Conservation (phyloP, 2,888 invertebrate species). For the Epinotia bilunana region DNA sequence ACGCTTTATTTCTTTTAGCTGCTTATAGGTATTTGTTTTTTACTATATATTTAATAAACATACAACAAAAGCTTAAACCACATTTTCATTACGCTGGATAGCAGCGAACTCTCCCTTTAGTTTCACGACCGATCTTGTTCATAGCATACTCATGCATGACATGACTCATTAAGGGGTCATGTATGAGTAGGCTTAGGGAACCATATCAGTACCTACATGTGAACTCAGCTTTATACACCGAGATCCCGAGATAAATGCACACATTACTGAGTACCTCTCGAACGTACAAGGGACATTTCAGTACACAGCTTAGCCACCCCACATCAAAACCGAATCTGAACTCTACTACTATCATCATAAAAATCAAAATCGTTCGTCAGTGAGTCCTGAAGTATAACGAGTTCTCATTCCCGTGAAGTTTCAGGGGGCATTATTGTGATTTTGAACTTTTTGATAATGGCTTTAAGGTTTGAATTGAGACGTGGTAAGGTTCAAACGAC, state of each 20-base stretch:
- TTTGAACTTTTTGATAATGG: background rate
- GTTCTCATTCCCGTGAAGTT: conserved; percentile 22
- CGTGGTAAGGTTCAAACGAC: conserved; percentile 18
- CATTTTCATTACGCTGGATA: too few relatives aligned
- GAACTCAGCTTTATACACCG: background rate
- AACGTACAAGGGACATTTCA: background rate
- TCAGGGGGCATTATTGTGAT: background rate
- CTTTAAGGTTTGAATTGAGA: conserved; percentile 1
- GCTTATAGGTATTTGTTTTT: too few relatives aligned
- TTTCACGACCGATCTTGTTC: too few relatives aligned
- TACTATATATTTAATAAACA: too few relatives aligned
- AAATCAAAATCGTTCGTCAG: background rate
- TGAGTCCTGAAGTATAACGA: conserved; percentile 10
- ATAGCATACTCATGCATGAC: too few relatives aligned
- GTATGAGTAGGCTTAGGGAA: too few relatives aligned
- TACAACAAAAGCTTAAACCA: too few relatives aligned
- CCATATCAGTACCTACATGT: background rate
- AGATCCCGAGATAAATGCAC: conserved; percentile 17
- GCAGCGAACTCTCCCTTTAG: too few relatives aligned
- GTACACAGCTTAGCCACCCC: background rate
- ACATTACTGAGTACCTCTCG: conserved; percentile 13
- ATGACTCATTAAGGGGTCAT: background rate
- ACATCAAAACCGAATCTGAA: background rate
- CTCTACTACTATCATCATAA: background rate
- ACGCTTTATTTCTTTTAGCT: too few relatives aligned